phyloP scores from a whole-genome alignment of 2,888 invertebrate species.

The Dryadula phaetusa region DNA sequence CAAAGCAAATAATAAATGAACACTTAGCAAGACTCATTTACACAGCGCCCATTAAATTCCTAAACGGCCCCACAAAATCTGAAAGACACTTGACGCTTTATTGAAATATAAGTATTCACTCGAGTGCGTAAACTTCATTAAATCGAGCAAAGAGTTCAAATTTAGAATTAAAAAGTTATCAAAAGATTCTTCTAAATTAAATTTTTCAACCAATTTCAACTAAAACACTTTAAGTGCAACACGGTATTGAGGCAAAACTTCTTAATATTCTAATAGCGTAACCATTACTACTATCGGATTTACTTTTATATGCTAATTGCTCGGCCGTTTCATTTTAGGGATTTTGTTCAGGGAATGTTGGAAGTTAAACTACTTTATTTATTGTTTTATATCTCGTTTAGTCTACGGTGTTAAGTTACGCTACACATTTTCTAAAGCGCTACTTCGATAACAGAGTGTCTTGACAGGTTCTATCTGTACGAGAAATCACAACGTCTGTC shows the following conservation, averaged over 20 bases:
- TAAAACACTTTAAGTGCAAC: conserved; percentile 7
- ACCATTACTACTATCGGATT: conserved; percentile 42
- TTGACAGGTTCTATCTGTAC: no score
- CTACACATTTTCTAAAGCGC: no score
- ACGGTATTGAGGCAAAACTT: conserved; percentile 6
- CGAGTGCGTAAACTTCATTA: conserved; percentile 6
- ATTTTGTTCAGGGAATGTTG: conserved; percentile 30
- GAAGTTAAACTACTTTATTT: conserved; percentile 24
- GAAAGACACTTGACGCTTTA: conserved; percentile 9
- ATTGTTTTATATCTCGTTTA: background rate
- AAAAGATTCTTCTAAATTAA: conserved; percentile 15
- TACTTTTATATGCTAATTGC: conserved; percentile 45
- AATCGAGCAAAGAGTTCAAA: conserved; percentile 6
- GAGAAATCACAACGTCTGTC: no score
- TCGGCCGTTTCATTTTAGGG: conserved; percentile 34
- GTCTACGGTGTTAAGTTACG: no score
- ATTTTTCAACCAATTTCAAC: no score
- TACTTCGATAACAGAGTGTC: no score
- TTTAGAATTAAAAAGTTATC: conserved; percentile 3
- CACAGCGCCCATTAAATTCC: conserved; percentile 1
- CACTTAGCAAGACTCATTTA: background rate
- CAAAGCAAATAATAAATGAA: background rate
- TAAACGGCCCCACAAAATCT: conserved; percentile 3
- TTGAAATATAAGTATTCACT: conserved; percentile 19
- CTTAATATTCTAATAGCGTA: conserved; percentile 38